Conservation (phyloP, 64 coral and sea anemone species). For the Stichodactyla helianthus region DNA sequence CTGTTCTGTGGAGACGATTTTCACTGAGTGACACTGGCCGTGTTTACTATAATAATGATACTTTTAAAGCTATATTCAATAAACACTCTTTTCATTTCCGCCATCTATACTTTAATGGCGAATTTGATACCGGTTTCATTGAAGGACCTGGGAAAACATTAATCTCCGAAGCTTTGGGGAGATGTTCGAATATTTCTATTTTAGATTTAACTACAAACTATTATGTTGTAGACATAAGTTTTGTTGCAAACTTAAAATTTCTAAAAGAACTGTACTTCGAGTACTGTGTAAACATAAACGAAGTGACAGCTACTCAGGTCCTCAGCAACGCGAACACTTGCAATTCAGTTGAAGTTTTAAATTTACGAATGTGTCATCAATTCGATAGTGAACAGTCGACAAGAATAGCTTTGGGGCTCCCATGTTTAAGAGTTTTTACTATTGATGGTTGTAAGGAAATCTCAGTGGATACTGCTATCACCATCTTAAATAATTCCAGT, state of each 20-base stretch:
- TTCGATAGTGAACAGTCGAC: not conserved
- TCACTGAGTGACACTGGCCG: not conserved
- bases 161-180: not conserved
- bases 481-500: slow-evolving; percentile 20
- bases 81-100: slow-evolving; percentile 25
- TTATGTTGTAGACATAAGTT: slow-evolving; percentile 36
- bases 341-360: not conserved
- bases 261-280: slow-evolving; percentile 39
- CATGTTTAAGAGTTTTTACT: no score
- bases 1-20: slow-evolving; percentile 32
- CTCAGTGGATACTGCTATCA: slow-evolving; percentile 8
- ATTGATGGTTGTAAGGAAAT: not conserved
- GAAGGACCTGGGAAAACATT: slow-evolving; percentile 2
- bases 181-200: slow-evolving; percentile 37
- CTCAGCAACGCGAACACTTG: slow-evolving; percentile 1
- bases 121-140: slow-evolving; percentile 28
- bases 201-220: slow-evolving; percentile 28
- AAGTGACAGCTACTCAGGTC: slow-evolving; percentile 17
- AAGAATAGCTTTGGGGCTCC: no score
- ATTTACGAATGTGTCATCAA: not conserved
- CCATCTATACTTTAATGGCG: slow-evolving; percentile 43
- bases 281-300: slow-evolving; percentile 19
- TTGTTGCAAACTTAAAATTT: slow-evolving; percentile 24
- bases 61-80: slow-evolving; percentile 35
- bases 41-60: slow-evolving; percentile 41